Conservation (phyloP, 2,113 vertebrate species). For the Lasiurus borealis region DNA sequence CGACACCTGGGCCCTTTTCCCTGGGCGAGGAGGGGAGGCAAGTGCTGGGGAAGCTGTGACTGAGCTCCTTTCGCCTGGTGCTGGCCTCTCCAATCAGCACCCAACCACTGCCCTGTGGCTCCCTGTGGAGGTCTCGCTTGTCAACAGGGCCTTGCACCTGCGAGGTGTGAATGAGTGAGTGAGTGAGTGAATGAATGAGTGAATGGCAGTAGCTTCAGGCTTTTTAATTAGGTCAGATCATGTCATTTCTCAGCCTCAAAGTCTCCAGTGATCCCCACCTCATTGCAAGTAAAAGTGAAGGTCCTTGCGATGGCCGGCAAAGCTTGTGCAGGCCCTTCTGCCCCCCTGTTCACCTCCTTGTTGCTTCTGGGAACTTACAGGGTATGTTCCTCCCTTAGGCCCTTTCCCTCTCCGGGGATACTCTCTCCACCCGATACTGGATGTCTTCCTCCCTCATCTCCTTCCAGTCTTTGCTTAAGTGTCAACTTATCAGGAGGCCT, state of each 20-base stretch:
- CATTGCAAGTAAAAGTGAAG: not conserved
- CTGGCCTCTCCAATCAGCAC: not conserved
- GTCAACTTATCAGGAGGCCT: not conserved
- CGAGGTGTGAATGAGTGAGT: not conserved
- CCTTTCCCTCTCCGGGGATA: not conserved
- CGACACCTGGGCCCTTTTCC: slow-evolving; percentile 55
- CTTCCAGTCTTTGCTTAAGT: not conserved
- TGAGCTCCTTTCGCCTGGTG: not conserved
- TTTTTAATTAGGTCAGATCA: not conserved
- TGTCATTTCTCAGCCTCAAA: not conserved
- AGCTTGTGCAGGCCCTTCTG: not conserved
- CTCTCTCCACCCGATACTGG: not conserved
- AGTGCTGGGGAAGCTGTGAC: not conserved
- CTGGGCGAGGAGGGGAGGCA: not conserved
- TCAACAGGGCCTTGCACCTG: not conserved
- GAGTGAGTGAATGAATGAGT: not conserved
- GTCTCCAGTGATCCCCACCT: not conserved
- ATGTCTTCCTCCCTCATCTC: not conserved
- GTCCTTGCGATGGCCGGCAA: not conserved
- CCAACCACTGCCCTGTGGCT: not conserved
- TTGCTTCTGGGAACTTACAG: not conserved
- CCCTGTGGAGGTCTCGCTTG: not conserved
- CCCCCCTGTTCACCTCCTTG: not conserved
- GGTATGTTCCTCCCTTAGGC: not conserved
- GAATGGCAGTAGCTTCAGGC: not conserved